Evolutionary conservation across 1,140 invertebrate genomes (phyloP), one percentile per base, ranked within the genome.

Genomic region (Drosophila elegans): DNA sequence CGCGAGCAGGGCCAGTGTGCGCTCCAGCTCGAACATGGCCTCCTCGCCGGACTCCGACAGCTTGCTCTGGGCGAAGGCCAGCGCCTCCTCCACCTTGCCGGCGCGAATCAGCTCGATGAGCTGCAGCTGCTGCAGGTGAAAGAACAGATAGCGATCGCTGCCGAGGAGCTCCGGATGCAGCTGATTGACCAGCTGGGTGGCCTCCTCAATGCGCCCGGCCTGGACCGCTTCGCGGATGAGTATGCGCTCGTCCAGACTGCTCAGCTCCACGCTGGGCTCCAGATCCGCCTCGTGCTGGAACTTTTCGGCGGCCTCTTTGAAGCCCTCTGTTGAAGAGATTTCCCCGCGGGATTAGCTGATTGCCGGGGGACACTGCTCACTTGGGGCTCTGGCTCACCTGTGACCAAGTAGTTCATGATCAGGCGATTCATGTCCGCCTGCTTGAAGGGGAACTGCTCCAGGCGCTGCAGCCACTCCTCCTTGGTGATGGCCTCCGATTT

Each of bases 321-420:
- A 99, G 7, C 98, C 98, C 92, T 99, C 98, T 98, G 91, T n/a
- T 13, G 91, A 11, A 13, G 3, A 73, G 25, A 36, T 27, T 27
- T 7, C 6, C 13, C 0, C 16, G 1, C 25, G 25, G 13, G 6
- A 13, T 48, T 48, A 48, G 27, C 2, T n/a, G 12, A 5, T n/a
- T 2, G 6, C 2, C 4, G 2, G 2, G 7, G 6, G 4, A 1
- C 7, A 11, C 46, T 13, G n/a, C n/a, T n/a, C n/a, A 3, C 4
- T 1, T 6, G 21, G 5, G 29, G 4, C 12, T 25, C n/a, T 0
- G n/a, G 0, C 41, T 69, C 29, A 88, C 83, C 83, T 94, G 97
- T 99, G 2, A 99, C 97, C 76, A 99, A 94, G 93, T 99, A 99
- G 93, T 99, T 98, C 98, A 99, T 99, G 61, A 99, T 98, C 41